phyloP scores from a whole-genome alignment of 2,797 vertebrate genomes.

The Meda fulgida region DNA sequence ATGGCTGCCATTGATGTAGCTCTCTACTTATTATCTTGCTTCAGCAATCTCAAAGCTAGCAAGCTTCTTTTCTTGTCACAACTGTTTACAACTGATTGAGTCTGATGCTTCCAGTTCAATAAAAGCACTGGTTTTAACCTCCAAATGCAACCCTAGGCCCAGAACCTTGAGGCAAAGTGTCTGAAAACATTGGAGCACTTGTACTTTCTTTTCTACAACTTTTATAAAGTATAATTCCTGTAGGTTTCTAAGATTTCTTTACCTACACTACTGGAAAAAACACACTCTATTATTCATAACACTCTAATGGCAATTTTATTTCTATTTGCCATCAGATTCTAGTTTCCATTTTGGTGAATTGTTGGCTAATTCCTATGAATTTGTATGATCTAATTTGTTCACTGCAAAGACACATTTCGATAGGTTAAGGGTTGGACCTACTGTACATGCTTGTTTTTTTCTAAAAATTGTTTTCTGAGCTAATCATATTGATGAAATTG shows the following conservation, averaged over 20 bases:
- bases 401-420: too few species aligned
- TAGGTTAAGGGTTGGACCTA: background rate
- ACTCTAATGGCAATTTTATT: background rate
- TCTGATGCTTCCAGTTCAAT: constrained; percentile 36
- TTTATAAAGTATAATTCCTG: background rate
- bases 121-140: constrained; percentile 16
- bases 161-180: background rate
- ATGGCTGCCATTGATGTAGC: constrained; percentile 4
- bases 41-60: constrained; percentile 24
- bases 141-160: background rate
- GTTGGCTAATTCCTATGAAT: too few species aligned
- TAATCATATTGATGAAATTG: too few species aligned
- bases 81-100: constrained; percentile 39
- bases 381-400: too few species aligned
- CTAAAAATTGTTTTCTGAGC: too few species aligned
- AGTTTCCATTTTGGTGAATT: background rate
- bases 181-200: background rate
- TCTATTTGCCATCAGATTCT: background rate
- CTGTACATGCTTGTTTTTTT: background rate
- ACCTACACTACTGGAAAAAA: background rate
- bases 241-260: background rate
- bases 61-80: constrained; percentile 43
- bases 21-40: constrained; percentile 30
- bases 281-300: background rate
- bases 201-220: background rate